Evolutionary conservation across 2,113 vertebrate species (phyloP).

Genomic region (Pseudorectes ferrugineus): DNA sequence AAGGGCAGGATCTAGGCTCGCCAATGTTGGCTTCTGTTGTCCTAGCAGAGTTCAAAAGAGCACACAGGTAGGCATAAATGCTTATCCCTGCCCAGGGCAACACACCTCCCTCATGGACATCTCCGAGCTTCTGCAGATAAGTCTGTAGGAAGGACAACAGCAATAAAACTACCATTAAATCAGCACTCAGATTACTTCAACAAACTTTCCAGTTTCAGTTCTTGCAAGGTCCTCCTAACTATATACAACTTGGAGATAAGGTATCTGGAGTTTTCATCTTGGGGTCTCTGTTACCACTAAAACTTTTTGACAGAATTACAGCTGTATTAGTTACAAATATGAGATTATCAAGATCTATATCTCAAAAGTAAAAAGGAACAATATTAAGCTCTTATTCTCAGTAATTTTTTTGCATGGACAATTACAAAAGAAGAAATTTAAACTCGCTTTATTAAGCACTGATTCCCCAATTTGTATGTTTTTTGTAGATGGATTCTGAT

Average conservation of each 20-base stretch:
- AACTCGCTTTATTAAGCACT: background rate
- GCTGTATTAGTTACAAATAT: background rate
- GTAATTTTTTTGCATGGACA: background rate
- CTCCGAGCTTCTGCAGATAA: background rate
- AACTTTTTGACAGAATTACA: slow-evolving; percentile 1
- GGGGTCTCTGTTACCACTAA: background rate
- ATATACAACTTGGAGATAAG: background rate
- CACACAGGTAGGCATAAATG: background rate
- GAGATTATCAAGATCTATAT: background rate
- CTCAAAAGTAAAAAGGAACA: background rate
- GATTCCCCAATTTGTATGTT: background rate
- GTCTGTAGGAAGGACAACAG: background rate
- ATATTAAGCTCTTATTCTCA: background rate
- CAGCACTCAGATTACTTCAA: background rate
- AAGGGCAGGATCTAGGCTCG: background rate
- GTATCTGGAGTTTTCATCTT: background rate
- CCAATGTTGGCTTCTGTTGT: background rate
- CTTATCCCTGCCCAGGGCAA: background rate
- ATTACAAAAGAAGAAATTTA: background rate
- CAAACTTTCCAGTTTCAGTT: background rate
- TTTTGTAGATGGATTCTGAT: background rate
- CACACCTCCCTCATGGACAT: background rate
- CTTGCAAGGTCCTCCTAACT: background rate
- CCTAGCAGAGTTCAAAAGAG: background rate
- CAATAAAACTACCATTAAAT: background rate